Conservation (phyloP, 2,797 vertebrate genomes). For the Microchirus variegatus region DNA sequence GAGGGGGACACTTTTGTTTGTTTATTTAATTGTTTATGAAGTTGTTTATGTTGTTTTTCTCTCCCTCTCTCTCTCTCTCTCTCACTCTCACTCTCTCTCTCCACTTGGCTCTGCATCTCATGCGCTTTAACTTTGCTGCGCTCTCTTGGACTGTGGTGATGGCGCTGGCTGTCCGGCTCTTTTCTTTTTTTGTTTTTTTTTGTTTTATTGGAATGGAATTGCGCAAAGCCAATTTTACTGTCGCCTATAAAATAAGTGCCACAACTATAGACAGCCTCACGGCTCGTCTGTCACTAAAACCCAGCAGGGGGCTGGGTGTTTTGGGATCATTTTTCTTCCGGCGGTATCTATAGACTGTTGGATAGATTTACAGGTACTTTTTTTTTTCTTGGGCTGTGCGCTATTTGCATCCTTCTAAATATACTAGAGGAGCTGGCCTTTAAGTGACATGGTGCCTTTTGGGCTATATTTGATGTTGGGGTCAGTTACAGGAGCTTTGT, state of each 20-base stretch:
- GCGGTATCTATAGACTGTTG: slow-evolving; percentile 51
- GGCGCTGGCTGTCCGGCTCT: slow-evolving; percentile 45
- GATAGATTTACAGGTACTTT: slow-evolving; percentile 67
- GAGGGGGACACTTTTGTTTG: not conserved
- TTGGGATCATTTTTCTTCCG: slow-evolving; percentile 40
- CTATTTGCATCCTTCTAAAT: slow-evolving; percentile 79
- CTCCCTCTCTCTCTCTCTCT: no score
- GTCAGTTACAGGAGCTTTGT: slow-evolving; percentile 38
- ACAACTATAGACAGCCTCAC: not conserved
- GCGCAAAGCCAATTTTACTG: slow-evolving; percentile 16
- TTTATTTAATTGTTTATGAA: not conserved
- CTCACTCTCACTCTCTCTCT: slow-evolving; percentile 2
- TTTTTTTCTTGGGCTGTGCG: slow-evolving; percentile 46
- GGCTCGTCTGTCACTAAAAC: slow-evolving; percentile 6
- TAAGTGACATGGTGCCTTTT: slow-evolving; percentile 38
- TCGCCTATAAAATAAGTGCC: not conserved
- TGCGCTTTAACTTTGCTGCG: slow-evolving; percentile 36
- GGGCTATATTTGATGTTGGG: slow-evolving; percentile 31
- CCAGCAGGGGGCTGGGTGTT: not conserved
- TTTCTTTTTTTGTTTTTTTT: slow-evolving; percentile 1
- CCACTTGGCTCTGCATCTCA: slow-evolving; percentile 44
- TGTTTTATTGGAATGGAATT: slow-evolving; percentile 14
- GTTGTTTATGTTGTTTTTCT: slow-evolving; percentile 28
- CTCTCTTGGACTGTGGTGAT: slow-evolving; percentile 55
- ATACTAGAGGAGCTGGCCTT: slow-evolving; percentile 53